phyloP scores from a whole-genome alignment of 2,888 invertebrate genomes.

The Polyommatus iphigenia region DNA sequence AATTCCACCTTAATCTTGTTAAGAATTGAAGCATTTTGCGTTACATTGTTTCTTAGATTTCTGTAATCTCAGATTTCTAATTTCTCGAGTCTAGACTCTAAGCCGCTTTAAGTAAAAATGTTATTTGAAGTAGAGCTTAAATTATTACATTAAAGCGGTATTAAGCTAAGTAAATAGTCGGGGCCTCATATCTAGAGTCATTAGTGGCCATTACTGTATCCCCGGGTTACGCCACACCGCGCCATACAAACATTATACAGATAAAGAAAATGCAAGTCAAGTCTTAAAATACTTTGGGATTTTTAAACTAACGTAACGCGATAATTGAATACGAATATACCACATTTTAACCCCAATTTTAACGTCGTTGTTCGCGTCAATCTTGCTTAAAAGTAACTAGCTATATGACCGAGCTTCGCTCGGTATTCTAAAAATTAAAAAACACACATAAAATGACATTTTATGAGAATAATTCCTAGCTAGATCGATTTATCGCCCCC shows the following conservation, averaged over 20 bases:
- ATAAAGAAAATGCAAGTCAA: neutral
- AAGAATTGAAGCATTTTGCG: neutral
- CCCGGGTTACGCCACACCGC: neutral
- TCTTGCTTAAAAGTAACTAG: neutral
- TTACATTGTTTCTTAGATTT: neutral
- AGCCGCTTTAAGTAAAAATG: neutral
- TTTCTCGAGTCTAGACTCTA: neutral
- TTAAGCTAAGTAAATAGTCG: constrained; percentile 11
- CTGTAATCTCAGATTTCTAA: neutral
- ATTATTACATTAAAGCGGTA: constrained; percentile 5
- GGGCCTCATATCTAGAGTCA: neutral
- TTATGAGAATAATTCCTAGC: no score
- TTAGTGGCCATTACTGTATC: constrained; percentile 8
- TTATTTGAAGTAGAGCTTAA: neutral
- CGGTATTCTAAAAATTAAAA: no score
- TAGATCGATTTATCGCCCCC: no score
- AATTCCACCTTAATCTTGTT: neutral
- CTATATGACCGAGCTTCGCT: no score
- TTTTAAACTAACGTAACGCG: neutral
- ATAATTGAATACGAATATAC: neutral
- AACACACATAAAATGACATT: no score
- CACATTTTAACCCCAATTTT: neutral
- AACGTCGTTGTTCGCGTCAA: neutral
- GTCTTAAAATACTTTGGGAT: neutral
- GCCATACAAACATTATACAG: neutral